Conservation (phyloP, 2,797 vertebrate species). For the Epinephelus coioides region DNA sequence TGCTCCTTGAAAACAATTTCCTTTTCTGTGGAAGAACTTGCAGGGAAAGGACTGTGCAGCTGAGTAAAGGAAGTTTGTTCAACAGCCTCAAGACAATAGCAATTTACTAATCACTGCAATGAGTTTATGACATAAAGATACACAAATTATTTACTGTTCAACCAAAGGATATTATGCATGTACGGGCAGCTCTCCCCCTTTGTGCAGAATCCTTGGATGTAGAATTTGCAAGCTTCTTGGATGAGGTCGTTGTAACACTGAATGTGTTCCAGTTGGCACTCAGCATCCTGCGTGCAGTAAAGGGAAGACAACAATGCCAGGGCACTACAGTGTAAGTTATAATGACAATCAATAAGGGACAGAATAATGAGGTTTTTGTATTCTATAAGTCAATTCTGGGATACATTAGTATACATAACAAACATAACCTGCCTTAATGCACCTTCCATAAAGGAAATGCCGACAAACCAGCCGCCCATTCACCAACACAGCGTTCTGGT, state of each 20-base stretch:
- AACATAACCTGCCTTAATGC: conserved; percentile 87
- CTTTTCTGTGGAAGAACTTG: conserved; percentile 92
- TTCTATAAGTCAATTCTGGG: too few species aligned
- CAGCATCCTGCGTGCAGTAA: conserved; percentile 83
- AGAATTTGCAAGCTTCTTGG: conserved; percentile 93
- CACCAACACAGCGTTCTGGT: conserved; percentile 89
- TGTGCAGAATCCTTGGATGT: conserved; percentile 90
- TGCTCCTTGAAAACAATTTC: conserved; percentile 88
- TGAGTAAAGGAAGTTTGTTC: conserved; percentile 84
- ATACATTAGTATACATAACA: background rate
- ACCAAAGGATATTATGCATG: conserved; percentile 97
- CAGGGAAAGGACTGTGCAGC: conserved; percentile 92
- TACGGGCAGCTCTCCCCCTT: conserved; percentile 93
- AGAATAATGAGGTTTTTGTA: too few species aligned
- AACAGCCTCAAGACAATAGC: background rate
- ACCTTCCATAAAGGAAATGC: conserved; percentile 90
- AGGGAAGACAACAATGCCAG: background rate
- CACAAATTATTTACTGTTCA: background rate
- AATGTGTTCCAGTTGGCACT: conserved; percentile 93
- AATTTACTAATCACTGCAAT: background rate
- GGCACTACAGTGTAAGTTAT: too few species aligned
- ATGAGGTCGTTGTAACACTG: conserved; percentile 86
- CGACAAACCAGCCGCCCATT: conserved; percentile 92
- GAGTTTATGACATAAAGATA: background rate
- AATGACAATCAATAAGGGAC: background rate